A percentile compares a stretch with the other conserved stretches of the same genome.
phyloP scores from a whole-genome alignment of 2,113 vertebrate genomes.

The Menura novaehollandiae region DNA sequence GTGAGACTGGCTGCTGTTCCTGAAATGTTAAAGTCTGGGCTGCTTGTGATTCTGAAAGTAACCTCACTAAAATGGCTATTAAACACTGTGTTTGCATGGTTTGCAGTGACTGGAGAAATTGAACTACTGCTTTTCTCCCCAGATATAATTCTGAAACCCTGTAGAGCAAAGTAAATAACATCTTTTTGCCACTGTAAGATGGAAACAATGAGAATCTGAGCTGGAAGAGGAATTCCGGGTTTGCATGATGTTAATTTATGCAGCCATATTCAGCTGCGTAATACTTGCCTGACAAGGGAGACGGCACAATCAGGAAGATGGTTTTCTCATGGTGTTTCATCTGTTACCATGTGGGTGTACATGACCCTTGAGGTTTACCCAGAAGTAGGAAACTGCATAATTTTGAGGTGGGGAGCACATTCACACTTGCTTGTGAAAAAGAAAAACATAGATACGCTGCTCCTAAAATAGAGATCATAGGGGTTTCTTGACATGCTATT shows the following conservation, averaged over 20 bases:
- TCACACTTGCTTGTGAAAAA: background rate
- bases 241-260: background rate
- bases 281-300: background rate
- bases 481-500: background rate
- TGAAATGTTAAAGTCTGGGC: background rate
- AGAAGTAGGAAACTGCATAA: slow-evolving; percentile 26
- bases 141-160: background rate
- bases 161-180: background rate
- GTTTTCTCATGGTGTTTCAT: slow-evolving; percentile 5
- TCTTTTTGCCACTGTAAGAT: background rate
- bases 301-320: background rate
- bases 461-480: background rate
- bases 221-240: background rate
- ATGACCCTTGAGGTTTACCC: slow-evolving; percentile 2
- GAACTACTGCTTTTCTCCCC: background rate
- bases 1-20: background rate
- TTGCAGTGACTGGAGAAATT: background rate
- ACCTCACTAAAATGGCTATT: background rate
- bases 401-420: background rate
- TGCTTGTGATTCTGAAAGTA: background rate
- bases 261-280: background rate
- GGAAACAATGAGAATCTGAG: background rate
- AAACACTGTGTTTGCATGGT: accelerated
- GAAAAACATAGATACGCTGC: background rate
- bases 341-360: background rate